A percentile compares a stretch with the other conserved stretches of the same genome.
These are phyloP conservation scores for Ceratina australensis DNA, from an alignment of 1,140 invertebrate species.

Conservation along the genomic window DNA sequence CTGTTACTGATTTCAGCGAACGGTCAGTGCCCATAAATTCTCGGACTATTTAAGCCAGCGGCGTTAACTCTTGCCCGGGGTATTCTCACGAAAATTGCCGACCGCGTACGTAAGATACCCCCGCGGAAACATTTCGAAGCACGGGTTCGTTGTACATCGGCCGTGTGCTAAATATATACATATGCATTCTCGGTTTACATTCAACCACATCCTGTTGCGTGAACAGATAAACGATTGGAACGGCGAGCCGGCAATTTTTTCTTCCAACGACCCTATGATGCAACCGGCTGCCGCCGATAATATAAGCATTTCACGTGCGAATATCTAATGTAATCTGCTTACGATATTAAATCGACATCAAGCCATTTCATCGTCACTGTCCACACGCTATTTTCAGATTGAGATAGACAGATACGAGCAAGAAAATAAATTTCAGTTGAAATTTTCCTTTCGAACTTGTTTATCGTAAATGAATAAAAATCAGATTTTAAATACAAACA, in stretches of 20 bases:
- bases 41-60: background rate
- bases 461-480: no score
- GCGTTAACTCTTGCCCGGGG: background rate
- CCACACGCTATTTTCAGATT: no score
- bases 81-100: slow-evolving; percentile 41
- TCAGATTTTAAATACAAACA: no score
- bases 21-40: background rate
- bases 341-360: background rate
- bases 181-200: slow-evolving; percentile 43
- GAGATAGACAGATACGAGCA: no score
- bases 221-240: slow-evolving; percentile 19
- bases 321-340: background rate
- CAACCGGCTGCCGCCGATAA: slow-evolving; percentile 33
- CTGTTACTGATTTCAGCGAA: background rate
- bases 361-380: no score
- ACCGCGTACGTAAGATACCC: slow-evolving; percentile 31
- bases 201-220: slow-evolving; percentile 39
- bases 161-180: slow-evolving; percentile 56
- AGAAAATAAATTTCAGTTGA: no score
- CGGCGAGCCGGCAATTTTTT: slow-evolving; percentile 39
- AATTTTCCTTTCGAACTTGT: no score
- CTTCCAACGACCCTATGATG: slow-evolving; percentile 49
- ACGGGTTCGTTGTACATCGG: slow-evolving; percentile 34
- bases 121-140: slow-evolving; percentile 38
- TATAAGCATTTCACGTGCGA: background rate